Evolutionary conservation across 2,113 vertebrate species (phyloP), one percentile per base, ranked within the genome.

Genomic region (Girardinichthys multiradiatus): DNA sequence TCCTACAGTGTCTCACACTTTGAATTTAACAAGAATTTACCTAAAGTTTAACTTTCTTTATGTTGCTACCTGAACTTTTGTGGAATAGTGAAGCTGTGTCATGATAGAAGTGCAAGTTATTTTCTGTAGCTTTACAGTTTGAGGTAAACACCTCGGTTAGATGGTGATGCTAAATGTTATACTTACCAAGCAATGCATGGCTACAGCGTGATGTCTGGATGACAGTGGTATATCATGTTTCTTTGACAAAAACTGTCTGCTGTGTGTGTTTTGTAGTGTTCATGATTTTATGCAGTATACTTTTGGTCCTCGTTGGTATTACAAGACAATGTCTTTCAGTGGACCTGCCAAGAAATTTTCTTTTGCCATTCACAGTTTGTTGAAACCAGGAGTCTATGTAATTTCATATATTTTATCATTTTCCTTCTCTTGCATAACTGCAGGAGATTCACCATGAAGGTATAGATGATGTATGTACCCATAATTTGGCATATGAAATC

Each of bases 11-110:
- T 84, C 76, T 87, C 68, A 60, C 68, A 45, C 72, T 86, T 80
- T 87, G 76, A 84, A 69, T 87, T 80, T 74, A 76, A 17, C 64
- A 76, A 76, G 73, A 83, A 79, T 91, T 88, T 80, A 84, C 73
- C 64, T 77, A 70, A 77, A 69, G 68, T 76, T 77, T 79, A 83
- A 89, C 88, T 87, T 87, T 86, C 57, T 72, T 75, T 69, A 83
- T 78, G 76, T 79, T 73, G 64, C 64, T 68, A 72, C 70, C 64
- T 75, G 57, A 84, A 80, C 77, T 75, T 77, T 67, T 72, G 57
- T 60, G 0, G 29, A 84, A 59, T n/a, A 60, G 27, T 69, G 7
- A 26, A 82, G 74, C 39, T 70, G 71, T 80, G 69, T 79, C 77
- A 77, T 74, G 57, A 72, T 58, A 75, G 48, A 70, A 42, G 17